phyloP scores from a whole-genome alignment of 2,888 invertebrate species.

The Sturmia bella region DNA sequence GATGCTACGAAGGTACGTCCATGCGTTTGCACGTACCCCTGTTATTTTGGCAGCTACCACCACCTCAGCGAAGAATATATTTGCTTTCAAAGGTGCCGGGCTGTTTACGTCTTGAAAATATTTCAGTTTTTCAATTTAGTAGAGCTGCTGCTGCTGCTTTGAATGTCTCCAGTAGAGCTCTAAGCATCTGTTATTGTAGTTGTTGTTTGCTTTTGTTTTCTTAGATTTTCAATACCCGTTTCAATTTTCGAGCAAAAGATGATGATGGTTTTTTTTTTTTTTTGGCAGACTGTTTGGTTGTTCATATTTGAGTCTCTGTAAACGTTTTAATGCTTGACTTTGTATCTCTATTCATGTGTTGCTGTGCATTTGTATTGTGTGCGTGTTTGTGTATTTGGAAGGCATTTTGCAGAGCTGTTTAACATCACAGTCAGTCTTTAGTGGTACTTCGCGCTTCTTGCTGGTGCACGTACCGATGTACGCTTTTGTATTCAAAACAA shows the following conservation, averaged over 20 bases:
- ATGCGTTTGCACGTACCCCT: constrained; percentile 23
- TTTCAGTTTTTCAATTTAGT: constrained; percentile 33
- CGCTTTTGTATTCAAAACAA: constrained; percentile 44
- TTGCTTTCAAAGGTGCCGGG: not conserved
- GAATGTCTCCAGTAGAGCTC: constrained; percentile 41
- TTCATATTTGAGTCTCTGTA: constrained; percentile 70
- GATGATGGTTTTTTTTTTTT: constrained; percentile 9
- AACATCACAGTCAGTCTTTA: constrained; percentile 79
- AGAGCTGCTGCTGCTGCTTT: constrained; percentile 44
- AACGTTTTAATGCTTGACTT: constrained; percentile 63
- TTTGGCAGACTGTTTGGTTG: constrained; percentile 53
- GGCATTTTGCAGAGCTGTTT: constrained; percentile 80
- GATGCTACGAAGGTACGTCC: not conserved
- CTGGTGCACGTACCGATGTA: constrained; percentile 73
- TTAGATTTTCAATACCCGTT: constrained; percentile 17
- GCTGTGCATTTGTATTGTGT: constrained; percentile 24
- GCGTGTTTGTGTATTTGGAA: constrained; percentile 53
- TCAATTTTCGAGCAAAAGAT: constrained; percentile 4
- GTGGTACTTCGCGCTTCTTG: constrained; percentile 80
- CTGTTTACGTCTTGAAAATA: not conserved
- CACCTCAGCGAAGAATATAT: constrained; percentile 2
- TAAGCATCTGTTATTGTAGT: constrained; percentile 46
- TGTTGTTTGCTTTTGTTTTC: too few relatives aligned
- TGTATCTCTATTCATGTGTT: constrained; percentile 55
- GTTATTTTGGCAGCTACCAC: constrained; percentile 4